Evolutionary conservation across 2,113 vertebrate species (phyloP), one percentile per base, ranked within the genome.

Genomic region (Recurvirostra avosetta): DNA sequence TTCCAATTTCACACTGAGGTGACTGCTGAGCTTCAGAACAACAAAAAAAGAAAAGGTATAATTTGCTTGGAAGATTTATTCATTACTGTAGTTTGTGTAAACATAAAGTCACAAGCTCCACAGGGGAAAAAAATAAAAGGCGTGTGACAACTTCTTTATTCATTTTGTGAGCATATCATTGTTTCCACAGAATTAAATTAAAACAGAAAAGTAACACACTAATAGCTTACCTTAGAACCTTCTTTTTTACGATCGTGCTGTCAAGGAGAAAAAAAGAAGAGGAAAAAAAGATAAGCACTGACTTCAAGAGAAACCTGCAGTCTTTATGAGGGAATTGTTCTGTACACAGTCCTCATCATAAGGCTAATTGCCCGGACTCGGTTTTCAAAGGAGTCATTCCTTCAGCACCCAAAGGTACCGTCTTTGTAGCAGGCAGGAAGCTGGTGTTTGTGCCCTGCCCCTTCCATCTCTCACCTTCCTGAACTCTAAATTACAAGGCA

Each of bases 211-310:
- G 12, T 62, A 27, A 58, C 72, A n/a, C 0, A 16, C 29, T 40
- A 27, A 61, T 5, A 93, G 82, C 98, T 98, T 99, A 99, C 99
- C 98, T 99, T 98, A 86, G 96, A 81, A 26, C 59, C 23, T 52
- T 98, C 96, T 25, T 98, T 97, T 91, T 98, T 98, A 95, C 98
- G 98, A 88, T 99, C 99, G 10, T 97, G 97, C 99, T 99, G 96
- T 90, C 96, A 96, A 94, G 38, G 84, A 11, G 11, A 15, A 38
- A 87, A 92, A 47, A 55, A 52, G 55, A 10, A 52, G 13, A 74
- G 19, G 2, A 89, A 14, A 61, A 71, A 81, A 30, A 80, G 38
- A 27, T 93, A 81, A 96, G 80, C 36, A 38, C 16, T 17, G 61
- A 78, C 68, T 84, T 82, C 93, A 94, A 80, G 95, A 92, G 59